Evolutionary conservation across 2,113 vertebrate species (phyloP), one percentile per base, ranked within the genome.

Genomic region (Gobius niger): DNA sequence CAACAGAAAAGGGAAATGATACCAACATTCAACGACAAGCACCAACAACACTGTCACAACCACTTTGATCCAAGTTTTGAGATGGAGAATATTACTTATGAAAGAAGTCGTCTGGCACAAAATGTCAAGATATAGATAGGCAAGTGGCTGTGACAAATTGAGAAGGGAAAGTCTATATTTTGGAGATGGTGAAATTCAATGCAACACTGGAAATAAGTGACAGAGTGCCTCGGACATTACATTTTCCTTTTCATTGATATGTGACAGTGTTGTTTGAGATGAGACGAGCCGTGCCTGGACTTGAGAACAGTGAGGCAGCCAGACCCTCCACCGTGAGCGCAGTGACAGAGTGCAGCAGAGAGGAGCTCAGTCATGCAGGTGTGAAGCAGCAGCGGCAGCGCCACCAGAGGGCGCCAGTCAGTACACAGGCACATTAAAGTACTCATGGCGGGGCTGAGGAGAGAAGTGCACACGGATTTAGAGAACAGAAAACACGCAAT

Each of bases 401-500:
- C 93, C 94, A 93, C 92, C 92, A 89, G 88, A 89, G 93, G 93
- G 88, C 91, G 92, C 93, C 94, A 93, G 87, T 98, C 95, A 99
- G 94, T 97, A 99, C 93, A 98, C 95, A 92, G 96, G 96, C 88
- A 98, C 95, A 93, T 95, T 98, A 97, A 98, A 98, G 95, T 96
- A 98, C 93, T 98, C 96, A 93, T 98, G 96, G 76, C 94, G 95
- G 90, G 95, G 96, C 97, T 98, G 95, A 78, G 70, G 84, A 95
- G 93, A 98, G 93, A 98, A 93, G 96, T 73, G 90, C 86, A 94
- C 79, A 96, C 47, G 77, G 84, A 81, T 34, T 87, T 78, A 87
- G 93, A 78, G 90, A 86, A 90, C 60, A 78, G 44, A 54, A 59
- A 44, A 67, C 67, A 47, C 6, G 54, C 51, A 12, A 16, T 16